Base-by-base conservation (phyloP, 30 jellyfish, hydroid and myxozoan genomes). In the Aurelia aurita region DNA sequence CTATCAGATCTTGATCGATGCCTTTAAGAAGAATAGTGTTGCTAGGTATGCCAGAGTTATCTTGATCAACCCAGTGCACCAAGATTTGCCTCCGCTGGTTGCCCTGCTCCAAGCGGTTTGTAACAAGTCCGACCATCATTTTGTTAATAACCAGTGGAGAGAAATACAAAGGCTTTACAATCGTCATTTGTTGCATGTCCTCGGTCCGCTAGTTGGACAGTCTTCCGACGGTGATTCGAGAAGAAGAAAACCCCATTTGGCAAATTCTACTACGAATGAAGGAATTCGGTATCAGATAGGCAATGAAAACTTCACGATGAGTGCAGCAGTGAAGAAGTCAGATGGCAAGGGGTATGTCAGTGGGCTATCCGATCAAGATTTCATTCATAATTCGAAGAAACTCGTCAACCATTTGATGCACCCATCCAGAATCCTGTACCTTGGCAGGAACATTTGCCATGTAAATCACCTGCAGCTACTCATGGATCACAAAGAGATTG, bases 181-280 rank as follows among this genome's bases (percentile, higher is more conserved):
- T 22, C 35, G 46, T 62, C 64, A 65, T 20, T 31, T 80, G 77
- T 26, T 62, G 85, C 85, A 54, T 3, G 90, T 43, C n/a, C 87
- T 80, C 8, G 85, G 90, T 16, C 90, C 90, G 12, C 58, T 80
- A 16, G 85, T 80, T 80, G 90, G 85, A 5, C 73, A 80, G 63
- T 86, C 90, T 51, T 80, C 90, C 3, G 90, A 80, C 44, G 90
- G 87, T 28, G 90, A 80, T 45, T 34, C 82, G 9, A 62, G 90
- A 23, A 49, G 86, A 9, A 25, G 87, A 8, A 80, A 80, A 53
- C 28, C 65, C 12, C 72, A 62, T 26, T n/a, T 9, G 53, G 45
- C n/a, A 29, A 31, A 78, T 39, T 29, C 84, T 58, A 23, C 25
- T 13, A 20, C 75, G 18, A 78, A 12, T 15, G 68, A 59, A 7